Percentiles rank a stretch among this genome's conserved stretches.
These are phyloP conservation scores for Drosophila oshimai DNA, from an alignment of 1,140 invertebrate species.

Conservation along the genomic window DNA sequence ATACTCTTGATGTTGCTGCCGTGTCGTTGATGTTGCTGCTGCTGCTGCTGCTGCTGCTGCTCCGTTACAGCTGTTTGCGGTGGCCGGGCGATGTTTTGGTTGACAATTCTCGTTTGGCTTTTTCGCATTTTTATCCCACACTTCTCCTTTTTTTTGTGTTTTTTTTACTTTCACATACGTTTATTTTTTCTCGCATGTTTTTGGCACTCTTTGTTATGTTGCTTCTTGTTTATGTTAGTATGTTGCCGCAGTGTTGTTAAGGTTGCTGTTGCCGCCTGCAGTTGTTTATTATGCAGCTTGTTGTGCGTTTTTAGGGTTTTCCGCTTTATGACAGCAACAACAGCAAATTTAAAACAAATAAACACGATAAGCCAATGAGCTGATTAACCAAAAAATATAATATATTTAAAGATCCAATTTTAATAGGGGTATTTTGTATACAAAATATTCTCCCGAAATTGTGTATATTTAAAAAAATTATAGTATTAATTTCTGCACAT, in stretches of 20 bases:
- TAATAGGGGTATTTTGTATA: too few species aligned
- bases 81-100: slow-evolving; percentile 66
- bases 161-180: too few species aligned
- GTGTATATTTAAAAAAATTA: too few species aligned
- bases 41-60: slow-evolving; percentile 11
- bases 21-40: not conserved
- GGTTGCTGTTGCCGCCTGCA: slow-evolving; percentile 5
- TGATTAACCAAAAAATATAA: slow-evolving; percentile 32
- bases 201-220: slow-evolving; percentile 20
- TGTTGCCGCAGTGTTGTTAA: slow-evolving; percentile 32
- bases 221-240: slow-evolving; percentile 21
- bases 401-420: not conserved
- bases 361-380: slow-evolving; percentile 65
- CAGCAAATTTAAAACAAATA: slow-evolving; percentile 18
- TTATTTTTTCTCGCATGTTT: slow-evolving; percentile 9
- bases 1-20: not conserved
- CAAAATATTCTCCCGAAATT: too few species aligned
- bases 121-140: slow-evolving; percentile 60
- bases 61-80: slow-evolving; percentile 75
- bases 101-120: slow-evolving; percentile 72
- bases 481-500: too few species aligned
- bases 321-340: slow-evolving; percentile 51
- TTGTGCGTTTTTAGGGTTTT: slow-evolving; percentile 36
- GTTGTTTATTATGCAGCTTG: slow-evolving; percentile 74
- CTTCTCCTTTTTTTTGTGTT: not conserved